These are phyloP conservation scores for Malachius bipustulatus DNA, from an alignment of 2,888 invertebrate species.

Conservation along the genomic window DNA sequence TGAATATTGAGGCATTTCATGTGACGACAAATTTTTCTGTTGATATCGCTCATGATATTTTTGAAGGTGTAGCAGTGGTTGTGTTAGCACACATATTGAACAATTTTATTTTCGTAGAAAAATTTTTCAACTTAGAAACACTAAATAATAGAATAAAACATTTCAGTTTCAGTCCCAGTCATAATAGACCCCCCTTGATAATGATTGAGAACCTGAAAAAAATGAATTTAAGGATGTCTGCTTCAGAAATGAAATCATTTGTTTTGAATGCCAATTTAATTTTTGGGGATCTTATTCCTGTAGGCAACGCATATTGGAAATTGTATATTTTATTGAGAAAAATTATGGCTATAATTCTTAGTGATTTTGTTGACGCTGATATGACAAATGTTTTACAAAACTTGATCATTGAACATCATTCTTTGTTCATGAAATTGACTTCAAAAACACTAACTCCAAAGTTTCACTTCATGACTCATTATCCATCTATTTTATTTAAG, in stretches of 20 bases:
- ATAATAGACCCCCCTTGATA: conserved; percentile 14
- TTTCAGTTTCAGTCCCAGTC: conserved; percentile 9
- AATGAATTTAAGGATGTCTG: conserved; percentile 14
- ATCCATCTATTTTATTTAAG: conserved; percentile 15
- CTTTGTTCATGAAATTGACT: conserved; percentile 10
- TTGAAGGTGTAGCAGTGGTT: conserved; percentile 14
- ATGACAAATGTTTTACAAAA: conserved; percentile 5
- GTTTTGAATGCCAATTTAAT: conserved; percentile 12
- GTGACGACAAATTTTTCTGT: conserved; percentile 14
- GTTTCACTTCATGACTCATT: conserved; percentile 17
- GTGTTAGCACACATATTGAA: conserved; percentile 10
- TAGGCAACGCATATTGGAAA: conserved; percentile 11
- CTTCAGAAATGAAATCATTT: conserved; percentile 15
- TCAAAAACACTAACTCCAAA: conserved; percentile 16
- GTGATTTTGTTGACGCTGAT: conserved; percentile 6
- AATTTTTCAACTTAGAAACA: conserved; percentile 10
- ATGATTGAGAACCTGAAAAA: conserved; percentile 12
- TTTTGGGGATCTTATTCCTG: conserved; percentile 12
- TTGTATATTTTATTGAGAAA: conserved; percentile 12
- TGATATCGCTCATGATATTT: conserved; percentile 17
- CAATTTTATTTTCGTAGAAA: conserved; percentile 9
- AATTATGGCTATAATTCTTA: conserved; percentile 13
- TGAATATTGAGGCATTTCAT: conserved; percentile 13
- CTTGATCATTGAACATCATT: conserved; percentile 13
- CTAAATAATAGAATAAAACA: conserved; percentile 5